A percentile compares a stretch with the other conserved stretches of the same genome.
Evolutionary conservation across 2,888 invertebrate genomes (phyloP).

Genomic region (Embidobia sp.): DNA sequence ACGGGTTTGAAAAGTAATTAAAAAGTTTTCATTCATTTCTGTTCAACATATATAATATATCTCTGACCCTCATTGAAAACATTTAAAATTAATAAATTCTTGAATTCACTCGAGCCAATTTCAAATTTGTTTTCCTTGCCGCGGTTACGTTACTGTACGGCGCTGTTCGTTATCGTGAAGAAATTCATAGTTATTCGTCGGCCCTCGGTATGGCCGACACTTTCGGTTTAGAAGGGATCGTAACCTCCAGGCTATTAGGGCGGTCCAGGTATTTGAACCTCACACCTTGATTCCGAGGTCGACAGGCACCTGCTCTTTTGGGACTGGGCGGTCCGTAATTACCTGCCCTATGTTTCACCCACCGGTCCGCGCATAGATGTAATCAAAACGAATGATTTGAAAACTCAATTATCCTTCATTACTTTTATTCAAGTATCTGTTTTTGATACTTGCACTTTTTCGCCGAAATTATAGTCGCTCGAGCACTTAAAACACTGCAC

Average conservation of each 20-base stretch:
- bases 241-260: conserved; percentile 79
- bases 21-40: too few species aligned
- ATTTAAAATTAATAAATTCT: conserved; percentile 11
- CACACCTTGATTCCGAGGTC: conserved; percentile 79
- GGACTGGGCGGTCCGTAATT: conserved; percentile 80
- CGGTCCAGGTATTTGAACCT: conserved; percentile 80
- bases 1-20: too few species aligned
- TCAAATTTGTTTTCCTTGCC: conserved; percentile 35
- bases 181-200: conserved; percentile 31
- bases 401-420: conserved; percentile 81
- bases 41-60: too few species aligned
- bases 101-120: conserved; percentile 17
- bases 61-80: not conserved
- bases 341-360: conserved; percentile 79
- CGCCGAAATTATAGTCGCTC: conserved; percentile 32
- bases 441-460: conserved; percentile 37
- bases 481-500: not conserved
- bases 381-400: conserved; percentile 80
- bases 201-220: conserved; percentile 62
- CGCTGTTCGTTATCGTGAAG: not conserved
- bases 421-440: conserved; percentile 75
- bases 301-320: conserved; percentile 80
- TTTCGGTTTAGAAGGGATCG: conserved; percentile 75
- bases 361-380: conserved; percentile 77
- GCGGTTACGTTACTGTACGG: conserved; percentile 14